These are phyloP conservation scores for Pimephales promelas DNA, from an alignment of 2,113 vertebrate species.

Conservation along the genomic window DNA sequence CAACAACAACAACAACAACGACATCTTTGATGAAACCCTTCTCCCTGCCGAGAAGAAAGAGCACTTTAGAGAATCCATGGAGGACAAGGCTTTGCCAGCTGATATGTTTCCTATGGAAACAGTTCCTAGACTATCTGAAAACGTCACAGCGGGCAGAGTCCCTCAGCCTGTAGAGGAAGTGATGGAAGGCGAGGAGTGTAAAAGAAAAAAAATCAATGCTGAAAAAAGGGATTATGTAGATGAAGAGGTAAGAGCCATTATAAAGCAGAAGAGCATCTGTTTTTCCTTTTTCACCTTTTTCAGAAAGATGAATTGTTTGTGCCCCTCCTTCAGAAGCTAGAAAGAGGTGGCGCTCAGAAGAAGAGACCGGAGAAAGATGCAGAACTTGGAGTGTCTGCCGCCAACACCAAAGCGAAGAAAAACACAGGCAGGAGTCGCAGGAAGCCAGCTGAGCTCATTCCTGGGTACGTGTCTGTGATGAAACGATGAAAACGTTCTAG, in stretches of 20 bases:
- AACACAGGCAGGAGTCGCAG: conserved; percentile 86
- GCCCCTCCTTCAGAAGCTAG: conserved; percentile 58
- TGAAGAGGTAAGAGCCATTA: conserved; percentile 63
- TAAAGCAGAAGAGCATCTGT: not conserved
- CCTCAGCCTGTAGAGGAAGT: conserved; percentile 54
- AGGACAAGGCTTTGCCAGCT: conserved; percentile 74
- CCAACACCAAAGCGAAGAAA: conserved; percentile 82
- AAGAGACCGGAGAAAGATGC: conserved; percentile 79
- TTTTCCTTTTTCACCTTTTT: not conserved
- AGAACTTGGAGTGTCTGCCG: conserved; percentile 74
- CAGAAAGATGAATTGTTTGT: not conserved
- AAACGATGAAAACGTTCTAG: too few species aligned
- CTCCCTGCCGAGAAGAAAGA: conserved; percentile 61
- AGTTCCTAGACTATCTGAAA: conserved; percentile 80
- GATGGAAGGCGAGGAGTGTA: conserved; percentile 54
- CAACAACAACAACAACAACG: conserved; percentile 63
- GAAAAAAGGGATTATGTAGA: conserved; percentile 69
- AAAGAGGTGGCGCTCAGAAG: conserved; percentile 79
- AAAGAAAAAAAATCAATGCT: conserved; percentile 61
- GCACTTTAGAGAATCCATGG: conserved; percentile 67
- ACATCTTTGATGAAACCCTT: conserved; percentile 17
- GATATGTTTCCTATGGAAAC: conserved; percentile 99
- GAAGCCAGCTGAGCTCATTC: conserved; percentile 70
- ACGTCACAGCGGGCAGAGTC: conserved; percentile 65
- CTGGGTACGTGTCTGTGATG: conserved; percentile 64